These are phyloP conservation scores for Ictalurus punctatus DNA, from an alignment of 2,113 vertebrate species.

Conservation along the genomic window DNA sequence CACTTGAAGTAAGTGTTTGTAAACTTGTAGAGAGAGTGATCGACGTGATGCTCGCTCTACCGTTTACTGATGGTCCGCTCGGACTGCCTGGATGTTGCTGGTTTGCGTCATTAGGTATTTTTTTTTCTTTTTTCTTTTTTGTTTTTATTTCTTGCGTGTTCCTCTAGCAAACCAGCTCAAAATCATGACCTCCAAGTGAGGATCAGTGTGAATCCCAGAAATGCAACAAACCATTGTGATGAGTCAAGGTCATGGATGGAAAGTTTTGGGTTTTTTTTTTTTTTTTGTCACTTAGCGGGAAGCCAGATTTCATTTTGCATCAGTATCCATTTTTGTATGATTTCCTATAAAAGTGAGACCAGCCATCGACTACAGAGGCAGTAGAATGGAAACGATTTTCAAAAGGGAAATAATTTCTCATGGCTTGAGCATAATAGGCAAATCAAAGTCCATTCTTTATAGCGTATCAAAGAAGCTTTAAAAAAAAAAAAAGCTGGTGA, in stretches of 20 bases:
- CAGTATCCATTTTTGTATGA: constrained; percentile 1
- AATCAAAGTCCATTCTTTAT: constrained; percentile 22
- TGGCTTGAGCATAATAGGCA: not conserved
- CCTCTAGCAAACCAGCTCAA: not conserved
- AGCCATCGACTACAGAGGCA: not conserved
- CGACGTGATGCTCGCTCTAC: not conserved
- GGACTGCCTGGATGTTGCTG: not conserved
- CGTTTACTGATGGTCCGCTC: not conserved
- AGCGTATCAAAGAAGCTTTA: too few relatives aligned
- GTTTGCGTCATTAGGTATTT: not conserved
- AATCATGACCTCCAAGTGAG: not conserved
- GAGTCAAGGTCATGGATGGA: not conserved
- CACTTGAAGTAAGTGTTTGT: too few relatives aligned
- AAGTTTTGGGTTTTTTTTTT: not conserved
- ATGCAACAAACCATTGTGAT: not conserved
- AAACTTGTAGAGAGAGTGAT: not conserved
- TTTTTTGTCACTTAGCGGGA: not conserved
- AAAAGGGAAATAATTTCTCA: not conserved
- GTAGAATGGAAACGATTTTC: constrained; percentile 6
- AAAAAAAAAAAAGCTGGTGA: not conserved
- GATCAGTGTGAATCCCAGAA: not conserved
- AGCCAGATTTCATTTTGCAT: not conserved
- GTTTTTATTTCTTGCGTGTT: not conserved
- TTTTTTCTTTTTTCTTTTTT: too few relatives aligned
- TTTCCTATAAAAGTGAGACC: not conserved